A percentile compares a stretch with the other conserved stretches of the same genome.
Conservation (phyloP, 2,113 vertebrate species). For the Daphoenositta chrysoptera region DNA sequence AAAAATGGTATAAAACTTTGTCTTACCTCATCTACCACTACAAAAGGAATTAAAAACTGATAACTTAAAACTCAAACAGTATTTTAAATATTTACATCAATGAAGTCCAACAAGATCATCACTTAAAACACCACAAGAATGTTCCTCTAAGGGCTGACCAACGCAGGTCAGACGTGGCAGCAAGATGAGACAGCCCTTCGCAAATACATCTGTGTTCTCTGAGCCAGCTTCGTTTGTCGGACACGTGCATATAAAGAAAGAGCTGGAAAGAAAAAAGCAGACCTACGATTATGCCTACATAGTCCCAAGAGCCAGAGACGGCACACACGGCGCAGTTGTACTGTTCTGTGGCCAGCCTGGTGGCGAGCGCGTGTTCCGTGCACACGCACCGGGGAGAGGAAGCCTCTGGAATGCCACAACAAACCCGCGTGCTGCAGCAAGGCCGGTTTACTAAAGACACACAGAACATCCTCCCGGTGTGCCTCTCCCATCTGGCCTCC, state of each 20-base stretch:
- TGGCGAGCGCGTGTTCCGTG: background rate
- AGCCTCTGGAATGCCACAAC: slow-evolving; percentile 49
- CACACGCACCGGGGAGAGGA: background rate
- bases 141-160: background rate
- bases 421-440: slow-evolving; percentile 21
- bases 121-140: background rate
- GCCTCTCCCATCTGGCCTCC: background rate
- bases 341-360: background rate
- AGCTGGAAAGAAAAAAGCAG: background rate
- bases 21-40: background rate
- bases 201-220: background rate
- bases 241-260: background rate
- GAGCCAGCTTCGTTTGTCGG: background rate
- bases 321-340: background rate
- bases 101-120: background rate
- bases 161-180: background rate
- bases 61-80: background rate
- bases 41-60: background rate
- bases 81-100: slow-evolving; percentile 3
- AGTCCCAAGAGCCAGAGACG: background rate
- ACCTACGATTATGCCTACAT: background rate
- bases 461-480: background rate
- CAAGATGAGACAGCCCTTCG: background rate
- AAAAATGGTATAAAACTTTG: background rate
- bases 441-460: slow-evolving; percentile 50